phyloP scores from a whole-genome alignment of 2,113 vertebrate species.

The Oryzias curvinotus region DNA sequence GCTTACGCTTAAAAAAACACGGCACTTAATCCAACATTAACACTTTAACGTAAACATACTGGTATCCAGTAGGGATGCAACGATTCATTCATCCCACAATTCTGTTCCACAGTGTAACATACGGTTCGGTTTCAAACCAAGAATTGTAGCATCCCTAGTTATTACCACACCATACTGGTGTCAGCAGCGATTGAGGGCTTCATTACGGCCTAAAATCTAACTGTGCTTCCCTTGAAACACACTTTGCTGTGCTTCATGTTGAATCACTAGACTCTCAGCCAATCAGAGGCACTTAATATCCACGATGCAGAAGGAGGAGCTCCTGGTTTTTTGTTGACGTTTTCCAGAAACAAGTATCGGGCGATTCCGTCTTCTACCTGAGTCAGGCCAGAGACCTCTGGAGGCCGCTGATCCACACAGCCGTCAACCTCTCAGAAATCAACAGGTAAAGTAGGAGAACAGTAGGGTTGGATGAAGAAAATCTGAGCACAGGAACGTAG shows the following conservation, averaged over 20 bases:
- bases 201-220: slow-evolving; percentile 5
- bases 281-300: slow-evolving; percentile 7
- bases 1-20: too few relatives aligned
- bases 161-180: neutral
- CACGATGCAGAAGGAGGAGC: neutral
- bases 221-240: neutral
- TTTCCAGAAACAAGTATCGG: slow-evolving; percentile 54
- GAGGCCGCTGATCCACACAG: slow-evolving; percentile 63
- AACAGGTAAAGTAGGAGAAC: slow-evolving; percentile 39
- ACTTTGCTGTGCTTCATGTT: slow-evolving; percentile 1
- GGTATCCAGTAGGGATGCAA: too few relatives aligned
- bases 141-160: neutral
- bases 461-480: neutral
- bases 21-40: too few relatives aligned
- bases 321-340: slow-evolving; percentile 6
- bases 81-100: neutral
- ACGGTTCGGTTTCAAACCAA: too few relatives aligned
- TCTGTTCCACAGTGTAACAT: neutral
- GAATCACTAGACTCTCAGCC: slow-evolving; percentile 9
- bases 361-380: slow-evolving; percentile 58
- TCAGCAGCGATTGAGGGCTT: slow-evolving; percentile 30
- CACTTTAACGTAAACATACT: too few relatives aligned
- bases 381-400: slow-evolving; percentile 67
- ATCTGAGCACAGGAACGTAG: too few relatives aligned
- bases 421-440: slow-evolving; percentile 67